Evolutionary conservation across 64 coral and sea anemone species (phyloP).

Genomic region (Dendrophyllia cribrosa): DNA sequence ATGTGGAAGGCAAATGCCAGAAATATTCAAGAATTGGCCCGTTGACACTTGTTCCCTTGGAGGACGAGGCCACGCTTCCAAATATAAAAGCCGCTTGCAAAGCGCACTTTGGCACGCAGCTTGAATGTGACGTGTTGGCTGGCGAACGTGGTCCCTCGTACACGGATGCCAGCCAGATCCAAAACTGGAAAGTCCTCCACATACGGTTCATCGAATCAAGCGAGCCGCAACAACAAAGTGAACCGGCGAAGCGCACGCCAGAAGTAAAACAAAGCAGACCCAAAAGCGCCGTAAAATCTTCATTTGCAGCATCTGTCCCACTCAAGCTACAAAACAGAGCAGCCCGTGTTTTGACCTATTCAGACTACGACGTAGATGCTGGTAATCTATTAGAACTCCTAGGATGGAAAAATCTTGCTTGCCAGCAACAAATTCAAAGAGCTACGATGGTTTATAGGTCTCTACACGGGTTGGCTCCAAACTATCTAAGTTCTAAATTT

Average conservation of each 20-base stretch:
- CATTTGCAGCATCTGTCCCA: slow-evolving; percentile 71
- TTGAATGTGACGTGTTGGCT: slow-evolving; percentile 80
- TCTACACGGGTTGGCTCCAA: too few relatives aligned
- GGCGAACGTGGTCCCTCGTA: slow-evolving; percentile 77
- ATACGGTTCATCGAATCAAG: slow-evolving; percentile 68
- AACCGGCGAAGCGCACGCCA: neutral
- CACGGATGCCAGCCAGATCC: slow-evolving; percentile 44
- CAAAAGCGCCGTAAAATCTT: slow-evolving; percentile 41
- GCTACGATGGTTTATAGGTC: too few relatives aligned
- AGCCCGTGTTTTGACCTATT: too few relatives aligned
- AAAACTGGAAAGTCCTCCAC: slow-evolving; percentile 76
- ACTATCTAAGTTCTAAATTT: too few relatives aligned
- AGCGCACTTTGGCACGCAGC: slow-evolving; percentile 58
- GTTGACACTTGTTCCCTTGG: slow-evolving; percentile 59
- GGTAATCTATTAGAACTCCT: too few relatives aligned
- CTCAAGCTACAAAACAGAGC: too few relatives aligned
- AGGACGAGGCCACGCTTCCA: slow-evolving; percentile 56
- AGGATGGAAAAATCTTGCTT: too few relatives aligned
- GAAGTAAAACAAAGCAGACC: neutral
- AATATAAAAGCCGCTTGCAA: slow-evolving; percentile 81
- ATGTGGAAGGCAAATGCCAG: slow-evolving; percentile 76
- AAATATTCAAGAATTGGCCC: slow-evolving; percentile 78
- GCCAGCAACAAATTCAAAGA: too few relatives aligned
- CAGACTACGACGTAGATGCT: too few relatives aligned
- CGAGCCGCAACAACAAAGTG: neutral